A percentile compares a stretch with the other conserved stretches of the same genome.
Evolutionary conservation across 2,888 invertebrate genomes (phyloP).

Genomic region (Azorinus chamasolen): DNA sequence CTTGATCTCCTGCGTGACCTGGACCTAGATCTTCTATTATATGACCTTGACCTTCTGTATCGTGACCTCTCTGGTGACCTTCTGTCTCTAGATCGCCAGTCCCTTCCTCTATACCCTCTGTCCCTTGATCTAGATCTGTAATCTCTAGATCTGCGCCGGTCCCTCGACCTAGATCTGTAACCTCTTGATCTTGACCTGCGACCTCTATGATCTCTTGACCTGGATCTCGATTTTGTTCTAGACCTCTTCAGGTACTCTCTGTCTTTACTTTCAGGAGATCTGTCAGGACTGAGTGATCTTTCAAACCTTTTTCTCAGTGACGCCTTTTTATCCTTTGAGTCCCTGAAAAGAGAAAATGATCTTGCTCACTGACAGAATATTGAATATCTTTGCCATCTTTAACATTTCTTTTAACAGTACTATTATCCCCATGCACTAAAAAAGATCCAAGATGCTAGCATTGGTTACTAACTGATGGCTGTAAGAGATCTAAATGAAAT

Average conservation of each 20-base stretch:
- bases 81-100: constrained; percentile 60
- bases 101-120: constrained; percentile 40
- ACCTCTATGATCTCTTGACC: constrained; percentile 44
- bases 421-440: no score
- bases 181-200: constrained; percentile 63
- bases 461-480: no score
- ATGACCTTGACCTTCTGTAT: constrained; percentile 10
- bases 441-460: no score
- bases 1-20: constrained; percentile 66
- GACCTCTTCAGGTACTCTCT: constrained; percentile 12
- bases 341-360: constrained; percentile 35
- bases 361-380: no score
- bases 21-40: constrained; percentile 37
- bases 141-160: constrained; percentile 27
- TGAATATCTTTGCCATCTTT: no score
- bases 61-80: constrained; percentile 36
- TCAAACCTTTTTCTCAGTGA: constrained; percentile 33
- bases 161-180: constrained; percentile 49
- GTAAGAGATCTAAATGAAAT: no score
- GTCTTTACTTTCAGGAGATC: constrained; percentile 45
- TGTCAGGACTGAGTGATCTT: constrained; percentile 39
- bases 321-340: constrained; percentile 24
- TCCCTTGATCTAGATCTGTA: constrained; percentile 41
- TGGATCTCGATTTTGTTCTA: constrained; percentile 50
- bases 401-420: no score